phyloP scores from a whole-genome alignment of 2,888 invertebrate genomes.

The Athetis lepigone region DNA sequence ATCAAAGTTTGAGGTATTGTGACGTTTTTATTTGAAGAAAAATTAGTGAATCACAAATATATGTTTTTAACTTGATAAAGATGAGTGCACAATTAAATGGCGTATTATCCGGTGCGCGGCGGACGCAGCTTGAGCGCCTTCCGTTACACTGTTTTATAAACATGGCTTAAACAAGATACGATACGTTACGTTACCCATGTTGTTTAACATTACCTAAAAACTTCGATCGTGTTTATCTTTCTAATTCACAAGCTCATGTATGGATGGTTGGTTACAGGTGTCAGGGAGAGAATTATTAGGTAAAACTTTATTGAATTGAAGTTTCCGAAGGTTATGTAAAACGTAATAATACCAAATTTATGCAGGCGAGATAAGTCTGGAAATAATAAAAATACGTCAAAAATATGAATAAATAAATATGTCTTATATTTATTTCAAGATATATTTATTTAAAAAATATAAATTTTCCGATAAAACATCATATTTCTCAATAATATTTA shows the following conservation, averaged over 20 bases:
- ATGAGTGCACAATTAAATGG: slow-evolving; percentile 65
- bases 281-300: background rate
- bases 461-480: too few species aligned
- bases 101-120: slow-evolving; percentile 71
- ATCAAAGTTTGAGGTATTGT: too few species aligned
- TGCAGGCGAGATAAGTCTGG: too few species aligned
- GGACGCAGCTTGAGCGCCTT: slow-evolving; percentile 83
- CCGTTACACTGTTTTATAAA: slow-evolving; percentile 69
- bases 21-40: too few species aligned
- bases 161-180: slow-evolving; percentile 47
- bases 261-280: background rate
- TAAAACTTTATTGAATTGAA: slow-evolving; percentile 3
- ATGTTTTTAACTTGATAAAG: slow-evolving; percentile 53
- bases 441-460: too few species aligned
- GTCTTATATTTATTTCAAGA: background rate
- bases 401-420: background rate
- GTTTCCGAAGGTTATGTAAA: too few species aligned
- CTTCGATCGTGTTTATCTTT: slow-evolving; percentile 41
- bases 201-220: slow-evolving; percentile 44
- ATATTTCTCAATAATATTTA: background rate
- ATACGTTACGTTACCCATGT: slow-evolving; percentile 41
- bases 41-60: slow-evolving; percentile 26
- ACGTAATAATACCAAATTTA: too few species aligned
- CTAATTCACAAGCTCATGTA: slow-evolving; percentile 25
- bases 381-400: too few species aligned